These are phyloP conservation scores for Chaetogeoica ovagalla DNA, from an alignment of 2,888 invertebrate genomes.

Conservation along the genomic window DNA sequence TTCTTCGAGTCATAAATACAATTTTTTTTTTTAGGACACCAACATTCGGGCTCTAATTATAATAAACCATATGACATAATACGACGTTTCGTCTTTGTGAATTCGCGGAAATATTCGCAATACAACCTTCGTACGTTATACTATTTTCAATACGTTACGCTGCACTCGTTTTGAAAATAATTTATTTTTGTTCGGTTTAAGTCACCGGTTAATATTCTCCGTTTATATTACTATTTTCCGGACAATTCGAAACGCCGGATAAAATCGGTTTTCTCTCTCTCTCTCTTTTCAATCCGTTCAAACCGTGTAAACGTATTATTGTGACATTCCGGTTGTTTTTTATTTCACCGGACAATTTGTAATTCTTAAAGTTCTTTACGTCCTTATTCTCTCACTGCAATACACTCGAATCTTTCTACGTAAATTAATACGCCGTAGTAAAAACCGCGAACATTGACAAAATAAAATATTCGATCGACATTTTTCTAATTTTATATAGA, in stretches of 20 bases:
- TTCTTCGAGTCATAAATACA: background rate
- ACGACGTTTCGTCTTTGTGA: too few relatives aligned
- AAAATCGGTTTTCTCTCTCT: constrained; percentile 17
- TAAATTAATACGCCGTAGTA: too few relatives aligned
- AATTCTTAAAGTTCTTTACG: background rate
- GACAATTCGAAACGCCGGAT: background rate
- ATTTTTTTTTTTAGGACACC: too few relatives aligned
- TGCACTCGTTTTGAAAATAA: background rate
- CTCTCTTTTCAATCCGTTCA: background rate
- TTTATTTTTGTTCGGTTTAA: constrained; percentile 13
- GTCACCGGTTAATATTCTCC: background rate
- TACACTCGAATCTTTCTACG: too few relatives aligned
- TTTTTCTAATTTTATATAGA: too few relatives aligned
- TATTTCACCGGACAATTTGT: background rate
- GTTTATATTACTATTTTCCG: background rate
- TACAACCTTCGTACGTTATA: constrained; percentile 8
- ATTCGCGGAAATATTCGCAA: too few relatives aligned
- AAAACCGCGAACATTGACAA: too few relatives aligned
- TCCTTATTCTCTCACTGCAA: background rate
- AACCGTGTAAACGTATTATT: background rate
- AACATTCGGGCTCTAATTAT: background rate
- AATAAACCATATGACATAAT: background rate
- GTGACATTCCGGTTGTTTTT: background rate
- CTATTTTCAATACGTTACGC: background rate
- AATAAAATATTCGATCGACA: too few relatives aligned